Conservation (phyloP, 2,797 vertebrate species). For the Artibeus lituratus region DNA sequence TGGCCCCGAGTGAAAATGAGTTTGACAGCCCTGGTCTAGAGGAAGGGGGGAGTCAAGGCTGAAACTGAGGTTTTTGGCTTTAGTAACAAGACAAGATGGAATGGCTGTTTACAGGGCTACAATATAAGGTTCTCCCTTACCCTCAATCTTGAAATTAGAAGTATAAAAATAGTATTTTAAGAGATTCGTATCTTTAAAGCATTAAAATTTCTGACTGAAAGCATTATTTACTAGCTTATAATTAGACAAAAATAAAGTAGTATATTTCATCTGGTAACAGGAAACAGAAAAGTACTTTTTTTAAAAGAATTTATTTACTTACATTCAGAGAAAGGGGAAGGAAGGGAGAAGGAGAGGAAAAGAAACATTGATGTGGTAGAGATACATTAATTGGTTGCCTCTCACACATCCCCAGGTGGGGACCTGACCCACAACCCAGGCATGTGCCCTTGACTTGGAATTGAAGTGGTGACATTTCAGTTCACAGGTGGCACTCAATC, state of each 20-base stretch:
- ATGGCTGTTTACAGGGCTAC: background rate
- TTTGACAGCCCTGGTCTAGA: no score
- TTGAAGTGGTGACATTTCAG: no score
- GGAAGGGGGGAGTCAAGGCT: background rate
- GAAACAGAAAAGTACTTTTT: background rate
- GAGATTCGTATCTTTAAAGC: background rate
- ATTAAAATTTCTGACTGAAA: constrained; percentile 20
- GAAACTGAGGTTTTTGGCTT: background rate
- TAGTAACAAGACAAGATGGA: background rate
- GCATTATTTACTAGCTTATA: background rate
- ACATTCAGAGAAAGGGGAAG: no score
- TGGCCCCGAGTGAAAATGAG: no score
- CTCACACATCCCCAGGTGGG: no score
- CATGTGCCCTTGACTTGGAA: no score
- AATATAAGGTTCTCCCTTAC: background rate
- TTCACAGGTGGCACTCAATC: no score
- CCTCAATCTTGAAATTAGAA: background rate
- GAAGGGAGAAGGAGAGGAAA: no score
- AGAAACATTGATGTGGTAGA: no score
- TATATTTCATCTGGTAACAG: background rate
- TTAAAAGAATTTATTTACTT: no score
- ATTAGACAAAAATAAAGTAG: background rate
- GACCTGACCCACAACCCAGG: no score
- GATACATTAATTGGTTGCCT: no score
- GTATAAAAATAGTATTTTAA: background rate